A percentile compares a stretch with the other conserved stretches of the same genome.
Conservation (phyloP, 2,113 vertebrate species). For the Amblyornis subalaris region DNA sequence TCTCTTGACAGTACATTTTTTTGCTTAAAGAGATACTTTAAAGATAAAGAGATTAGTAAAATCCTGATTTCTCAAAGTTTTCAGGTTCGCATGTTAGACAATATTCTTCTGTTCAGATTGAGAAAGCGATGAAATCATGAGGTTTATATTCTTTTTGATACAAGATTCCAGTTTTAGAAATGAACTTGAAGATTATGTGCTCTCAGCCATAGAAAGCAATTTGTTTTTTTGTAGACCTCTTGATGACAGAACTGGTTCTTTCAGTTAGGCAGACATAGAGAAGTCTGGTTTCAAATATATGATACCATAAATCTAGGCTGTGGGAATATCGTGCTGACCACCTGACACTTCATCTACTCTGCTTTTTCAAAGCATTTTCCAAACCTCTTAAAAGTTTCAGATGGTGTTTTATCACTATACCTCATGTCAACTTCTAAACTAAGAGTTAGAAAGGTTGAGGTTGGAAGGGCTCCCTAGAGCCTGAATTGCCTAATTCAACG, state of each 20-base stretch:
- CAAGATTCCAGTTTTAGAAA: slow-evolving; percentile 33
- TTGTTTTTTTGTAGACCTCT: slow-evolving; percentile 17
- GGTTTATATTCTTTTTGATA: background rate
- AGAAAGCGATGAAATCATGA: background rate
- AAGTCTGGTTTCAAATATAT: slow-evolving; percentile 36
- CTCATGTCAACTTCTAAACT: background rate
- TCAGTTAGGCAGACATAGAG: background rate
- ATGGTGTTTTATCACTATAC: background rate
- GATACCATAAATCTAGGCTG: background rate
- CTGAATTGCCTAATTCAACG: rapidly evolving
- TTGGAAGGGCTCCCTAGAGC: background rate
- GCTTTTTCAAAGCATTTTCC: background rate
- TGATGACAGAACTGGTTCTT: slow-evolving; percentile 2
- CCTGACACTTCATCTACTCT: background rate
- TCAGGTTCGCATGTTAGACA: background rate
- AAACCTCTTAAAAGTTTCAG: background rate
- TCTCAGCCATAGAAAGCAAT: background rate
- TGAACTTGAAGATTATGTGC: slow-evolving; percentile 4
- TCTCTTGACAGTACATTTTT: background rate
- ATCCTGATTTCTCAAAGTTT: background rate
- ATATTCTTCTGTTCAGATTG: background rate
- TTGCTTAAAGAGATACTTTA: background rate
- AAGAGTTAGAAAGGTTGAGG: background rate
- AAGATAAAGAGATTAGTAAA: background rate
- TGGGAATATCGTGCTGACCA: background rate